Percentiles rank a stretch among this genome's conserved stretches.
Conservation (phyloP, 1,140 invertebrate genomes). For the Zaprionus africanus region DNA sequence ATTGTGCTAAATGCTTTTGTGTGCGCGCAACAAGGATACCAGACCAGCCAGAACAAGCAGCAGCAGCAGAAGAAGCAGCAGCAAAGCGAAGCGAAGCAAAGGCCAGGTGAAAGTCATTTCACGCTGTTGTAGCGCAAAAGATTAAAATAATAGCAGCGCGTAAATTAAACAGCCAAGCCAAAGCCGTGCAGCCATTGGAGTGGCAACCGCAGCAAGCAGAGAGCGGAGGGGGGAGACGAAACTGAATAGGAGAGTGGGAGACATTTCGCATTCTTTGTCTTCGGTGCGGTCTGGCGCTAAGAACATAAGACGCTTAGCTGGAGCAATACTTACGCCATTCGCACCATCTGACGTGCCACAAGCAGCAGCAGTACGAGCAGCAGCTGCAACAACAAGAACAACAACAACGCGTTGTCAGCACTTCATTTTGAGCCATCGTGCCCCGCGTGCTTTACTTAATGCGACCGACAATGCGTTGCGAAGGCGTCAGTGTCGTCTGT, state of each 20-base stretch:
- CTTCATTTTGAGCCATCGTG: constrained; percentile 80
- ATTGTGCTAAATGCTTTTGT: constrained; percentile 72
- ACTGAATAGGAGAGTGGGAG: background rate
- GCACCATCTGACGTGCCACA: constrained; percentile 42
- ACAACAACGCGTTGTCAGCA: constrained; percentile 75
- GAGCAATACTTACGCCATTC: constrained; percentile 46
- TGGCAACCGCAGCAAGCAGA: constrained; percentile 22
- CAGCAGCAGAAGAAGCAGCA: background rate
- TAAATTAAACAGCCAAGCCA: constrained; percentile 77
- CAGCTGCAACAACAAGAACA: constrained; percentile 20
- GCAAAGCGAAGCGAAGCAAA: background rate
- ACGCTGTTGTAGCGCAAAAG: constrained; percentile 81
- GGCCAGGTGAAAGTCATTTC: constrained; percentile 82
- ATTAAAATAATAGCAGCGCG: constrained; percentile 83
- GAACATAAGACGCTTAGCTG: constrained; percentile 72
- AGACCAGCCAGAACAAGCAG: background rate
- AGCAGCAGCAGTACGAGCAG: constrained; percentile 31
- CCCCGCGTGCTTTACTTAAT: constrained; percentile 77
- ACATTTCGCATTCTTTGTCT: constrained; percentile 66
- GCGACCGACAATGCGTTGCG: constrained; percentile 48
- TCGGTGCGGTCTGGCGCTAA: constrained; percentile 56
- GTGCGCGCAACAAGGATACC: constrained; percentile 5
- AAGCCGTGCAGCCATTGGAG: constrained; percentile 38
- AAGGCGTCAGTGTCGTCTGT: constrained; percentile 3
- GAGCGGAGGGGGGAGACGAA: constrained; percentile 3